phyloP scores from a whole-genome alignment of 2,888 invertebrate species.

The Pristionchus mayeri region DNA sequence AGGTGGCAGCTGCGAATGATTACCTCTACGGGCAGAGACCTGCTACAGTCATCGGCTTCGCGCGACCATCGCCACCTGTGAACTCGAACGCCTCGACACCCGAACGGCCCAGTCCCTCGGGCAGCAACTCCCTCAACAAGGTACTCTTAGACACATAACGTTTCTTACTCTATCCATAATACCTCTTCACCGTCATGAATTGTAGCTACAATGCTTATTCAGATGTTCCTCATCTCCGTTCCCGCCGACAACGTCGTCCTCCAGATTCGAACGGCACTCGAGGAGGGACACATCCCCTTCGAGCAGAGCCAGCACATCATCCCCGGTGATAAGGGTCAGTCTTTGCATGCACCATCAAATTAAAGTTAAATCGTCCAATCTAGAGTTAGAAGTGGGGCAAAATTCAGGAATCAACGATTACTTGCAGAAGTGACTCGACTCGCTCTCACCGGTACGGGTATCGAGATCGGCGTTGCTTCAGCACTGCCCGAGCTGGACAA shows the following conservation, averaged over 20 bases:
- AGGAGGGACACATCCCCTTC: slow-evolving; percentile 58
- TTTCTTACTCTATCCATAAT: neutral
- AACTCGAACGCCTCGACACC: slow-evolving; percentile 49
- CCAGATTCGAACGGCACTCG: slow-evolving; percentile 57
- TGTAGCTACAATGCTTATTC: neutral
- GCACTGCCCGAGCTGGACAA: slow-evolving; percentile 53
- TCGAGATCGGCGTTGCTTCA: slow-evolving; percentile 62
- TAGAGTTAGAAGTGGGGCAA: too few relatives aligned
- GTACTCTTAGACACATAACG: neutral
- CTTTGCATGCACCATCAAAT: too few relatives aligned
- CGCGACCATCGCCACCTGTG: slow-evolving; percentile 49
- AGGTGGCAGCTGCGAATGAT: slow-evolving; percentile 58
- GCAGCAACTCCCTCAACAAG: slow-evolving; percentile 19
- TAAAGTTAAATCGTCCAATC: too few relatives aligned
- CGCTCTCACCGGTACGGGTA: slow-evolving; percentile 58
- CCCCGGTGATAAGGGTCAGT: slow-evolving; percentile 57
- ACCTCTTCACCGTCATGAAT: neutral
- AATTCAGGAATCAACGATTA: neutral
- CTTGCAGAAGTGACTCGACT: slow-evolving; percentile 59
- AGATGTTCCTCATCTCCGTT: slow-evolving; percentile 33
- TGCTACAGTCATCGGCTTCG: slow-evolving; percentile 71
- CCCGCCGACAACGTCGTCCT: slow-evolving; percentile 53
- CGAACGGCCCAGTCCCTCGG: slow-evolving; percentile 6
- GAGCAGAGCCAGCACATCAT: slow-evolving; percentile 58
- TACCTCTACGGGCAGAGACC: slow-evolving; percentile 68